Evolutionary conservation across 2,888 invertebrate genomes (phyloP).

Genomic region (Crocallis elinguaria): DNA sequence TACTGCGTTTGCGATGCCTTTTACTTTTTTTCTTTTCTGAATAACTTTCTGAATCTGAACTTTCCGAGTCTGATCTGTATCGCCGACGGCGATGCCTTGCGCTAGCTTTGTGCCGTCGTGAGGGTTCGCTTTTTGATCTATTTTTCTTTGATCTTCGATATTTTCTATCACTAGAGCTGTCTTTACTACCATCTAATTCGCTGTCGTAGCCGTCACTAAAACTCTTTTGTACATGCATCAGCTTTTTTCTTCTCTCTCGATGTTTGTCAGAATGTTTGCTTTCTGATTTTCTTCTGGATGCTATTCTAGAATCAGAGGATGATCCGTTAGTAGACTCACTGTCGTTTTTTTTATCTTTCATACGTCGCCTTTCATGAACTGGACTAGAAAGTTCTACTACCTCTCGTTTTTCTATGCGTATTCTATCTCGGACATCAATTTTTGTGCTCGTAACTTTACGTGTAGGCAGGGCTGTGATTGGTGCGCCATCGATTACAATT

Average conservation of each 20-base stretch:
- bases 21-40: slow-evolving; percentile 72
- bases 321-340: slow-evolving; percentile 73
- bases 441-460: slow-evolving; percentile 81
- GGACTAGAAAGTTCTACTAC: slow-evolving; percentile 79
- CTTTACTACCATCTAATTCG: slow-evolving; percentile 63
- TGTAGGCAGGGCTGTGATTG: slow-evolving; percentile 73
- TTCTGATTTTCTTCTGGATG: slow-evolving; percentile 52
- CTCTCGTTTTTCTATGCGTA: slow-evolving; percentile 81
- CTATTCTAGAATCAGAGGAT: slow-evolving; percentile 73
- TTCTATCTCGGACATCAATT: slow-evolving; percentile 78
- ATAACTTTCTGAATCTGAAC: slow-evolving; percentile 66
- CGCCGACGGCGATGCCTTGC: slow-evolving; percentile 58
- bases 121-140: slow-evolving; percentile 80
- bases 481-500: slow-evolving; percentile 74
- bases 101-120: slow-evolving; percentile 62
- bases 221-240: slow-evolving; percentile 71
- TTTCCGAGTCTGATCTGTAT: slow-evolving; percentile 65
- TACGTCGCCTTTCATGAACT: slow-evolving; percentile 56
- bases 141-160: slow-evolving; percentile 63
- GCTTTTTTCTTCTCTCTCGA: slow-evolving; percentile 65
- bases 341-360: slow-evolving; percentile 55
- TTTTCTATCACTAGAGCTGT: slow-evolving; percentile 54
- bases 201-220: slow-evolving; percentile 82
- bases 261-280: slow-evolving; percentile 61
- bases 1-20: slow-evolving; percentile 69